Percentiles rank a stretch among this genome's conserved stretches.
Conservation (phyloP, 2,888 invertebrate species). For the Tenthredo notha region DNA sequence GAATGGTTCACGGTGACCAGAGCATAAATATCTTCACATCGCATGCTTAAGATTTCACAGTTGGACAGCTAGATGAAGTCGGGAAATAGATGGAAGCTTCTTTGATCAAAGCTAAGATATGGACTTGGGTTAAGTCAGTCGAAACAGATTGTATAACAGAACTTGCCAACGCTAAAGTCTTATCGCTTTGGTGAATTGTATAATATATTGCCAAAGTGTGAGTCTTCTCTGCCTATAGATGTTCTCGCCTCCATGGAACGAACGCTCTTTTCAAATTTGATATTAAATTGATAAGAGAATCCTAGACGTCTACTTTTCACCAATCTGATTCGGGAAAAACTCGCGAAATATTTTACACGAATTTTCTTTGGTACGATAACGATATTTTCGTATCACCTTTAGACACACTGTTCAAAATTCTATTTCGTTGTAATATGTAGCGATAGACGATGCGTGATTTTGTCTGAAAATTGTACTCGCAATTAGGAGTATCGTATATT, state of each 20-base stretch:
- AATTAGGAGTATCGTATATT: not conserved
- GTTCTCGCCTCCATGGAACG: not conserved
- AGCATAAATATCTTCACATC: slow-evolving; percentile 35
- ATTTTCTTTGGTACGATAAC: not conserved
- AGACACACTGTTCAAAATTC: not conserved
- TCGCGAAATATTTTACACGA: not conserved
- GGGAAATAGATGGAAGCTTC: slow-evolving; percentile 26
- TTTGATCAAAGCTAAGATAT: slow-evolving; percentile 30
- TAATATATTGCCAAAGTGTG: slow-evolving; percentile 20
- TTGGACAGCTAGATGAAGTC: slow-evolving; percentile 26
- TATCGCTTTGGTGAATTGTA: slow-evolving; percentile 22
- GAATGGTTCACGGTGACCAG: slow-evolving; percentile 22
- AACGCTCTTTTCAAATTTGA: slow-evolving; percentile 16
- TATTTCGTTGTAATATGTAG: not conserved
- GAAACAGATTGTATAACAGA: slow-evolving; percentile 18
- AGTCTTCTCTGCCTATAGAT: not conserved
- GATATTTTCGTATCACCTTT: not conserved
- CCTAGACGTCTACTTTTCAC: not conserved
- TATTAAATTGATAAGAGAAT: not conserved
- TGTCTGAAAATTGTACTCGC: not conserved
- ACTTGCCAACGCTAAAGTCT: slow-evolving; percentile 10
- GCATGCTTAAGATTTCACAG: slow-evolving; percentile 30
- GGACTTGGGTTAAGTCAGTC: slow-evolving; percentile 2
- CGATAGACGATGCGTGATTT: not conserved
- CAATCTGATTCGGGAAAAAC: not conserved